A percentile compares a stretch with the other conserved stretches of the same genome.
These are phyloP conservation scores for Diorhabda carinulata DNA, from an alignment of 1,140 invertebrate genomes.

Conservation along the genomic window DNA sequence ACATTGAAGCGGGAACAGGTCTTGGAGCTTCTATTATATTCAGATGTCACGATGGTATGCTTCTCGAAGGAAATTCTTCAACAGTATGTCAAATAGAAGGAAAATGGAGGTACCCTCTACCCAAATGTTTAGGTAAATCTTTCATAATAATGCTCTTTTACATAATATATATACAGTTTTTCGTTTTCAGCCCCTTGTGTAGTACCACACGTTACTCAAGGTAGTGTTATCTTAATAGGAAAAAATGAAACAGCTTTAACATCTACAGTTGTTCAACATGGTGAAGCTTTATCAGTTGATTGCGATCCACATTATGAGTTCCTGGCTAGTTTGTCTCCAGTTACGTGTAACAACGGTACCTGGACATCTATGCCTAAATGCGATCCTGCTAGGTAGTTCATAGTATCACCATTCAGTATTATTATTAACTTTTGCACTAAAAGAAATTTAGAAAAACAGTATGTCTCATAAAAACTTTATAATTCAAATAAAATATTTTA, in stretches of 20 bases:
- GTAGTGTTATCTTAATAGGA: slow-evolving; percentile 62
- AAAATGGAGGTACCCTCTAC: slow-evolving; percentile 87
- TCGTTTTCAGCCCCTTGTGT: slow-evolving; percentile 73
- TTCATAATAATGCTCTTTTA: neutral
- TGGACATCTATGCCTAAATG: slow-evolving; percentile 84
- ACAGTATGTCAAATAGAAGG: slow-evolving; percentile 90
- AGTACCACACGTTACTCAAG: slow-evolving; percentile 82
- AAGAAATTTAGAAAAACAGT: too few relatives aligned
- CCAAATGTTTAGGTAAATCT: slow-evolving; percentile 67
- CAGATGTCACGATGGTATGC: slow-evolving; percentile 89
- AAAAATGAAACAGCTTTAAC: slow-evolving; percentile 54
- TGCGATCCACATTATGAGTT: slow-evolving; percentile 89
- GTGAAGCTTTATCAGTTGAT: slow-evolving; percentile 75
- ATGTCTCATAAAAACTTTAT: too few relatives aligned
- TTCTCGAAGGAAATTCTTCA: slow-evolving; percentile 81
- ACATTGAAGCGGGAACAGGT: slow-evolving; percentile 82
- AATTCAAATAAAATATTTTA: slow-evolving; percentile 18
- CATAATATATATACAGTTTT: neutral
- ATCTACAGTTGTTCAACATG: slow-evolving; percentile 75
- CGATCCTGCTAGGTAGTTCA: slow-evolving; percentile 40
- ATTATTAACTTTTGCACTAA: neutral
- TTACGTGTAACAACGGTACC: slow-evolving; percentile 90
- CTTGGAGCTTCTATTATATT: slow-evolving; percentile 90
- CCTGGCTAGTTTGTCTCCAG: slow-evolving; percentile 65
- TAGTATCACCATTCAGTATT: too few relatives aligned